Percentiles rank a stretch among this genome's conserved stretches.
phyloP scores from a whole-genome alignment of 2,113 vertebrate genomes.

The Microtus oregoni region DNA sequence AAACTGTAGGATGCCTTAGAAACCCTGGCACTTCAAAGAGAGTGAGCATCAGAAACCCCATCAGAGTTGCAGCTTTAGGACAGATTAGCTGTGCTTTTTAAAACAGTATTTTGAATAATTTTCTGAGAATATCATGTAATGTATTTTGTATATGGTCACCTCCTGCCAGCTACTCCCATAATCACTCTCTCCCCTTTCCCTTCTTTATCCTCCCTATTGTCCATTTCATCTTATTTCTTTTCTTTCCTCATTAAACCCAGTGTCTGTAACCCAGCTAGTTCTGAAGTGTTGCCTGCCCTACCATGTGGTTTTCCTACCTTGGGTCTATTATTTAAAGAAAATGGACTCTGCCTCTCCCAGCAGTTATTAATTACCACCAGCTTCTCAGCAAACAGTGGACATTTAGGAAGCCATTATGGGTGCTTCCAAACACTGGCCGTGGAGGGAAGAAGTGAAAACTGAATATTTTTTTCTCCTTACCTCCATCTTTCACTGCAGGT shows the following conservation, averaged over 20 bases:
- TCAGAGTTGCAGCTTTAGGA: background rate
- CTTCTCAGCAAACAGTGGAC: background rate
- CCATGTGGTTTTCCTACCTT: background rate
- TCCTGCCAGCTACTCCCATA: no score
- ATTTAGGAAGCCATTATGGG: background rate
- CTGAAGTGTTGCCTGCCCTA: no score
- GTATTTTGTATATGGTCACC: background rate
- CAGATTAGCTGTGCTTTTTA: background rate
- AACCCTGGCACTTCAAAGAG: background rate
- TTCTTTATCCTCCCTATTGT: background rate
- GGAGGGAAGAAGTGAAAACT: background rate
- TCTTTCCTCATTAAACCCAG: no score
- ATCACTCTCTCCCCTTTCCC: no score
- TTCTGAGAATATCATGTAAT: background rate
- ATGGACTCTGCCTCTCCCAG: background rate
- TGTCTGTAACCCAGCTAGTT: background rate
- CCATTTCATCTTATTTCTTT: background rate
- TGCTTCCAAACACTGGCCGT: background rate
- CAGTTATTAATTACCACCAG: background rate
- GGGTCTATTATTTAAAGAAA: background rate
- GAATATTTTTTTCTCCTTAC: background rate
- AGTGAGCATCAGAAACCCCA: background rate
- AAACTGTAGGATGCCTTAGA: background rate
- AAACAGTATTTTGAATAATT: background rate
- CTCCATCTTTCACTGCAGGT: rapidly evolving